A percentile compares a stretch with the other conserved stretches of the same genome.
Evolutionary conservation across 1,140 invertebrate genomes (phyloP).

Genomic region (Sycophaga agraensis): DNA sequence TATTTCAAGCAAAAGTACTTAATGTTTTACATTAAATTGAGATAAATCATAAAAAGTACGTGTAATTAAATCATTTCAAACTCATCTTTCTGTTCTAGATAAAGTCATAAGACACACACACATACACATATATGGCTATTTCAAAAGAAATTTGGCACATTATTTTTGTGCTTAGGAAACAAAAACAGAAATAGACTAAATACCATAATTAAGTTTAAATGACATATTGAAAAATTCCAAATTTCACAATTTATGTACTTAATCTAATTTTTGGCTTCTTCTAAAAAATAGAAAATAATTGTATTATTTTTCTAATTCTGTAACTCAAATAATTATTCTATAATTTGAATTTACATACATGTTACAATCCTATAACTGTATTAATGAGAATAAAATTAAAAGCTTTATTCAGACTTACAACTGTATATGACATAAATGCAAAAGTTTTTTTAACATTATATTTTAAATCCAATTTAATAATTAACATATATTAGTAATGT

Average conservation of each 20-base stretch:
- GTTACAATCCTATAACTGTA: no score
- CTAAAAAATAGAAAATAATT: neutral
- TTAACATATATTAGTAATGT: neutral
- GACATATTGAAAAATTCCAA: neutral
- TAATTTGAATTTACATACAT: neutral
- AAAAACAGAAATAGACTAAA: neutral
- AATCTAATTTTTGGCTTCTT: slow-evolving; percentile 21
- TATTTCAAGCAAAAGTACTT: neutral
- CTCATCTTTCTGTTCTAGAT: neutral
- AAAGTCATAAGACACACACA: neutral
- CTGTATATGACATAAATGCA: slow-evolving; percentile 10
- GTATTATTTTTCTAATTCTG: neutral
- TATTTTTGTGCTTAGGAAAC: neutral
- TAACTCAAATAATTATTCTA: neutral
- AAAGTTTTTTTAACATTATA: neutral
- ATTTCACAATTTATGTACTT: neutral
- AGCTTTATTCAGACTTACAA: neutral
- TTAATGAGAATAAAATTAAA: neutral
- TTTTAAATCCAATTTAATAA: neutral
- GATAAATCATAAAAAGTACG: neutral
- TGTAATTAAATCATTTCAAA: neutral
- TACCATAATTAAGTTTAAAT: neutral
- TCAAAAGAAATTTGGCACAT: slow-evolving; percentile 8
- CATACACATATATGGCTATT: neutral
- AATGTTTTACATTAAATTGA: neutral